Percentiles rank a stretch among this genome's conserved stretches.
phyloP scores from a whole-genome alignment of 64 coral and sea anemone species.

The Cladopsammia gracilis region DNA sequence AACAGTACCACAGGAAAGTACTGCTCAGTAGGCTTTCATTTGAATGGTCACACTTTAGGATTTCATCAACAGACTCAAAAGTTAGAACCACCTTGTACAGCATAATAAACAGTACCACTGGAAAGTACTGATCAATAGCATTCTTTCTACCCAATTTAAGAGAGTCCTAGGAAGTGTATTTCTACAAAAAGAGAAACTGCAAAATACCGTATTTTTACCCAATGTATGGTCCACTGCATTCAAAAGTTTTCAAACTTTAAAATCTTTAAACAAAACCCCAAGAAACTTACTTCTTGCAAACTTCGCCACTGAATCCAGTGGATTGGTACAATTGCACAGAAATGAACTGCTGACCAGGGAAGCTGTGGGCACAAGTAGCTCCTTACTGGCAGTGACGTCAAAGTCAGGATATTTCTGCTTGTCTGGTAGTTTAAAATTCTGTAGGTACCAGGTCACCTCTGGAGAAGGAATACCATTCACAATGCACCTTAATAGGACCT shows the following conservation, averaged over 20 bases:
- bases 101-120: too few species aligned
- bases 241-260: too few species aligned
- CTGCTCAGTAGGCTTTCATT: not conserved
- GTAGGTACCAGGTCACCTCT: conserved; percentile 73
- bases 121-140: too few species aligned
- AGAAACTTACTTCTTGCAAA: conserved; percentile 69
- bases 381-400: conserved; percentile 34
- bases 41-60: not conserved
- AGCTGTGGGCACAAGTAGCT: conserved; percentile 45
- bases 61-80: not conserved
- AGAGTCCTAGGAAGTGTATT: too few species aligned
- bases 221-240: too few species aligned
- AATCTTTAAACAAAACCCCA: too few species aligned
- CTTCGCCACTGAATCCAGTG: conserved; percentile 54
- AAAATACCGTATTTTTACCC: too few species aligned
- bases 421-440: conserved; percentile 37
- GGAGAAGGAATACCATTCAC: conserved; percentile 71
- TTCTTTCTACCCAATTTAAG: too few species aligned
- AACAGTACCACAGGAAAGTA: not conserved
- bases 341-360: conserved; percentile 55
- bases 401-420: conserved; percentile 58
- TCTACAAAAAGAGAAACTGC: too few species aligned
- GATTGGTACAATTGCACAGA: conserved; percentile 73
- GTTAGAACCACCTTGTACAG: not conserved
- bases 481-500: conserved; percentile 52